phyloP scores from a whole-genome alignment of 2,888 invertebrate genomes.

The Mylabris sibirica region DNA sequence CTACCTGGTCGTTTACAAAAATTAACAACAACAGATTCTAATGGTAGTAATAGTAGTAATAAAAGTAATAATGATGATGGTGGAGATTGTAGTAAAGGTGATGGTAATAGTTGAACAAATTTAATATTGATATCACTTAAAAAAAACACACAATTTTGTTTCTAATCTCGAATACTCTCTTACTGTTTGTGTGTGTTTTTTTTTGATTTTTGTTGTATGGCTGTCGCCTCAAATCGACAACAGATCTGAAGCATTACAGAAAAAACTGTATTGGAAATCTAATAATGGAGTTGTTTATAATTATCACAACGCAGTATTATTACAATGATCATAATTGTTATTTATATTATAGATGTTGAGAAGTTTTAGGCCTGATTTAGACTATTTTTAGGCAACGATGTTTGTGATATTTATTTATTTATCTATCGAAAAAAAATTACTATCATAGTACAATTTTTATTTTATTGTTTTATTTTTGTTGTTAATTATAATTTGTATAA shows the following conservation, averaged over 20 bases:
- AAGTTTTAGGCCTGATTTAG: conserved; percentile 8
- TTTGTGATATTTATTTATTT: conserved; percentile 51
- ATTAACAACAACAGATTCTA: conserved; percentile 69
- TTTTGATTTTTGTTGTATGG: not conserved
- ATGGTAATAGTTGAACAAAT: conserved; percentile 8
- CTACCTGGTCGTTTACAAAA: conserved; percentile 78
- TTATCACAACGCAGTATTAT: not conserved
- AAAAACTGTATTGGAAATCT: not conserved
- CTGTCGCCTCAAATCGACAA: not conserved
- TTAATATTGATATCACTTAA: not conserved
- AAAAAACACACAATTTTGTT: conserved; percentile 1
- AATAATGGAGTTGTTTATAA: not conserved
- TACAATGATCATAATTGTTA: not conserved
- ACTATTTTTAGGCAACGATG: conserved; percentile 41
- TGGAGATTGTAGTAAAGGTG: not conserved
- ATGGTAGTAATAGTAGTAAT: not conserved
- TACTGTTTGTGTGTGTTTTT: not conserved
- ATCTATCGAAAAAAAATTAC: conserved; percentile 12
- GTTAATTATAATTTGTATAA: not conserved
- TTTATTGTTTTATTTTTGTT: not conserved
- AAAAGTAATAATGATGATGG: not conserved
- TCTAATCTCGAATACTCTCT: not conserved
- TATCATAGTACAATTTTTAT: not conserved
- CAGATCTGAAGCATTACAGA: not conserved
- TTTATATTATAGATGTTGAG: not conserved